These are phyloP conservation scores for Fragum fragum DNA, from an alignment of 2,888 invertebrate species.

Conservation along the genomic window DNA sequence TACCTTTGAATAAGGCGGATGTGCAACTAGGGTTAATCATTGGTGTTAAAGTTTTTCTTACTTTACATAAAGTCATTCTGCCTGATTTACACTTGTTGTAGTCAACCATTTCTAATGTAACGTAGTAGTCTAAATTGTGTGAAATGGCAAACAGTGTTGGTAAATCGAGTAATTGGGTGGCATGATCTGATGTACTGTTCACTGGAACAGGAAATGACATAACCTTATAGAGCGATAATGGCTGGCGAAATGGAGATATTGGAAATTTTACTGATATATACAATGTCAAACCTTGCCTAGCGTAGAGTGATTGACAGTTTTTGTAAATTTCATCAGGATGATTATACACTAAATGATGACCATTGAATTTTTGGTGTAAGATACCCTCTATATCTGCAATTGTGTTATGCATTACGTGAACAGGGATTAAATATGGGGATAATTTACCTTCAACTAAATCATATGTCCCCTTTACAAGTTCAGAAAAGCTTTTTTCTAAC, in stretches of 20 bases:
- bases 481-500: conserved; percentile 25
- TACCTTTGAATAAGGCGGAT: conserved; percentile 30
- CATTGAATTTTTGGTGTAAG: conserved; percentile 39
- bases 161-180: conserved; percentile 47
- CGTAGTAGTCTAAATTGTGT: conserved; percentile 17
- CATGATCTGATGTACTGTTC: conserved; percentile 49
- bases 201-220: conserved; percentile 54
- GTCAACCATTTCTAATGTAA: conserved; percentile 8
- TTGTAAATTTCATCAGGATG: conserved; percentile 29
- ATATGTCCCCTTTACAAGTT: conserved; percentile 42
- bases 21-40: conserved; percentile 16
- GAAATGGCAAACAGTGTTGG: conserved; percentile 22
- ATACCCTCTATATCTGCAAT: conserved; percentile 20
- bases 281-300: background rate
- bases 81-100: conserved; percentile 13
- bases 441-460: too few species aligned
- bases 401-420: conserved; percentile 8
- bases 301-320: too few species aligned
- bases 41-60: conserved; percentile 20
- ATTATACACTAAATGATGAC: conserved; percentile 35
- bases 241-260: background rate
- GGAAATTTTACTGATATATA: conserved; percentile 1
- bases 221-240: conserved; percentile 36
- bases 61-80: background rate
- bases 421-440: conserved; percentile 41